Conservation (phyloP, 2,888 invertebrate genomes). For the Glyphotaelius pellucidus region DNA sequence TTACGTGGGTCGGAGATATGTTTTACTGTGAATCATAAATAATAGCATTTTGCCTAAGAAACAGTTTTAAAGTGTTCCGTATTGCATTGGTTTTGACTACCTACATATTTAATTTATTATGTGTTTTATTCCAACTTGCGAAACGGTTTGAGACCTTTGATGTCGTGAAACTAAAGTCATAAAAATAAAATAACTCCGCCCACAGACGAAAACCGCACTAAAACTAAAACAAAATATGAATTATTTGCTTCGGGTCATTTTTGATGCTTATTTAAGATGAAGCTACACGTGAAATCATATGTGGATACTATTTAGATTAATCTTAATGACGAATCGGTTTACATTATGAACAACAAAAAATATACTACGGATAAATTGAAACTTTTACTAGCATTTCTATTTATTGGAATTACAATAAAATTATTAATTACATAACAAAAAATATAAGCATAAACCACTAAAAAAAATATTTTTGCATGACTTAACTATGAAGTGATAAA, state of each 20-base stretch:
- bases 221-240: not conserved
- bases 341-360: too few relatives aligned
- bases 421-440: too few relatives aligned
- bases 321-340: too few relatives aligned
- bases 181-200: not conserved
- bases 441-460: too few relatives aligned
- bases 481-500: too few relatives aligned
- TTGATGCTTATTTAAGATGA: not conserved
- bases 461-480: too few relatives aligned
- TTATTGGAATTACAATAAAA: too few relatives aligned
- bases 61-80: not conserved
- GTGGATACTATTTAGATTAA: too few relatives aligned
- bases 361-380: too few relatives aligned
- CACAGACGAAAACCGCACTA: not conserved
- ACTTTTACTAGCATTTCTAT: too few relatives aligned
- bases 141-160: not conserved
- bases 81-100: not conserved
- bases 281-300: too few relatives aligned
- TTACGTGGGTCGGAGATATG: not conserved
- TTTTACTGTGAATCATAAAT: slow-evolving; percentile 37
- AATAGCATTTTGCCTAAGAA: slow-evolving; percentile 33
- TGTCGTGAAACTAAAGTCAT: not conserved
- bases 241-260: not conserved
- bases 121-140: not conserved
- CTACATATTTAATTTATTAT: not conserved